These are phyloP conservation scores for Phaedon cochleariae DNA, from an alignment of 2,888 invertebrate species.

Conservation along the genomic window DNA sequence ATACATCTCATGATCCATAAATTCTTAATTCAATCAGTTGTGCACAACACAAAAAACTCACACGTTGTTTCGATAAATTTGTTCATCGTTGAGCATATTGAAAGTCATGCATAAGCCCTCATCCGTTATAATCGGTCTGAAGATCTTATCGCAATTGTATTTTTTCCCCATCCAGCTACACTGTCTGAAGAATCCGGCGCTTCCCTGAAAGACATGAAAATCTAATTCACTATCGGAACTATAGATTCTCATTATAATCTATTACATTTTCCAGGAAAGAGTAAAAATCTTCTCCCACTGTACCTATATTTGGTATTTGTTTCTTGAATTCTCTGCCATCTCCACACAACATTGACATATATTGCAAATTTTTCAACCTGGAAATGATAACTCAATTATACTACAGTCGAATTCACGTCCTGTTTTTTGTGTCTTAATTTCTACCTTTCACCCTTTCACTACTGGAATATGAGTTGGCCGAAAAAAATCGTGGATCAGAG, in stretches of 20 bases:
- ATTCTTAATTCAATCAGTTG: too few species aligned
- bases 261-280: constrained; percentile 41
- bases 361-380: constrained; percentile 64
- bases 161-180: constrained; percentile 48
- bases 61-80: constrained; percentile 68
- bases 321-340: constrained; percentile 34
- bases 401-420: too few species aligned
- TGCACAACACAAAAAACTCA: constrained; percentile 48
- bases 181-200: constrained; percentile 35
- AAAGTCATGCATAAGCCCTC: constrained; percentile 78
- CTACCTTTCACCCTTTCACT: too few species aligned
- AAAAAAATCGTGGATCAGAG: too few species aligned
- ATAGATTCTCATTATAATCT: too few species aligned
- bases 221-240: neutral
- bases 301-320: constrained; percentile 39
- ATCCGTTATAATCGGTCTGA: constrained; percentile 68
- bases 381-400: constrained; percentile 45
- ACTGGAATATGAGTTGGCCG: too few species aligned
- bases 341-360: constrained; percentile 68
- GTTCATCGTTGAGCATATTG: constrained; percentile 69
- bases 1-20: too few species aligned
- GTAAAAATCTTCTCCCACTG: constrained; percentile 43
- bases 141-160: constrained; percentile 43
- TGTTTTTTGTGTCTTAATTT: too few species aligned
- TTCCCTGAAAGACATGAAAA: constrained; percentile 1